Evolutionary conservation across 2,888 invertebrate genomes (phyloP), one percentile per base, ranked within the genome.

Genomic region (Adela reaumurella): DNA sequence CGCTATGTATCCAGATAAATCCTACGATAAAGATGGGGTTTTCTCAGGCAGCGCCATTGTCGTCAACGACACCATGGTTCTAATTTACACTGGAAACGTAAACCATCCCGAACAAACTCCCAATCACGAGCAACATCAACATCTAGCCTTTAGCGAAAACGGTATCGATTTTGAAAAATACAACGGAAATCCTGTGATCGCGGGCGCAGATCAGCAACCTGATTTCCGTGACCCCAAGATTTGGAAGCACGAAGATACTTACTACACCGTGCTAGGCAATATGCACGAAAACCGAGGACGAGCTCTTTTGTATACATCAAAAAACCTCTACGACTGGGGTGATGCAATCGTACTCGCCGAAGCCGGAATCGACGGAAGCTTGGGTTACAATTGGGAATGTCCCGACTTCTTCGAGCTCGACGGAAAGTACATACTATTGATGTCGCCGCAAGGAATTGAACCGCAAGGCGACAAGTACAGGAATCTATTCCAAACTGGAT

Each of bases 361-460:
- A 55, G 73, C 77, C 0, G n/a, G n/a, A n/a, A n/a, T n/a, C n/a
- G 59, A 70, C 46, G 73, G 71, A 5, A 56, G 53, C 16, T 61
- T 73, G 1, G 74, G 74, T 1, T 72, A 59, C 44, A 76, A 79
- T 74, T 81, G 70, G 70, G 81, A 81, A 56, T 81, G 81, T 59
- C 81, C 81, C 0, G 79, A 80, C 53, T 71, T 81, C 47, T 79
- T 81, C 41, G 65, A 71, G 53, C 51, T 81, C 0, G 50, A 62
- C 18, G 70, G 68, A 0, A 56, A 61, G 47, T 68, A 59, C 52
- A 58, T 81, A 16, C 57, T 81, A 1, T 52, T 81, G 3, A 65
- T 81, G 49, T 79, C 76, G 5, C 72, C 77, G 1, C 76, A 77
- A 65, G 76, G 78, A 2, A 50, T 78, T 0, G 3, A 57, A 46